Percentiles rank a stretch among this genome's conserved stretches.
Evolutionary conservation across 2,888 invertebrate species (phyloP).

Genomic region (Harpagoxenus sublaevis): DNA sequence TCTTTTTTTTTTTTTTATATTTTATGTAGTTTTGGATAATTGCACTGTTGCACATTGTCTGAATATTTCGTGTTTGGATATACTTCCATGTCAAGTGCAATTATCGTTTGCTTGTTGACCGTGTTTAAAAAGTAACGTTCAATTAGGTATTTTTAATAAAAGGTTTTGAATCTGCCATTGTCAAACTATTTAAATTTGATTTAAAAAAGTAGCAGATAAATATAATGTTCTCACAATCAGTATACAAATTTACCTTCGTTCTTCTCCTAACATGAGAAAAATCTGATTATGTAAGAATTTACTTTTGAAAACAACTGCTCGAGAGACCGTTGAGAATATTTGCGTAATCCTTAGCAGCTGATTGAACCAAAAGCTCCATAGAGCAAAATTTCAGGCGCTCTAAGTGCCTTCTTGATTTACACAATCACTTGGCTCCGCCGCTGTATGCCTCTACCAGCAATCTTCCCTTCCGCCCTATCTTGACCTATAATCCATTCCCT

Average conservation of each 20-base stretch:
- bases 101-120: not conserved
- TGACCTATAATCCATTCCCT: constrained; percentile 42
- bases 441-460: constrained; percentile 18
- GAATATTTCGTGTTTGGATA: not conserved
- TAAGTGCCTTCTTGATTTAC: constrained; percentile 51
- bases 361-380: constrained; percentile 12
- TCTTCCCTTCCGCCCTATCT: constrained; percentile 22
- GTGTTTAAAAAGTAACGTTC: not conserved
- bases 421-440: constrained; percentile 38
- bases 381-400: constrained; percentile 18
- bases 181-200: not conserved
- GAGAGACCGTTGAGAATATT: not conserved
- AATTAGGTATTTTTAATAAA: not conserved
- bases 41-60: not conserved
- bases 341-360: constrained; percentile 35
- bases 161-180: not conserved
- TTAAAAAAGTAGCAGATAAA: not conserved
- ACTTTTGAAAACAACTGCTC: not conserved
- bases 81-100: not conserved
- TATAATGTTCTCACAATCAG: not conserved
- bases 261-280: not conserved
- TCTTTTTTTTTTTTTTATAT: not conserved
- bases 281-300: constrained; percentile 1
- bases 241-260: not conserved
- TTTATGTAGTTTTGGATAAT: constrained; percentile 1